Evolutionary conservation across 2,797 vertebrate species (phyloP).

Genomic region (Macropus fuliginosus): DNA sequence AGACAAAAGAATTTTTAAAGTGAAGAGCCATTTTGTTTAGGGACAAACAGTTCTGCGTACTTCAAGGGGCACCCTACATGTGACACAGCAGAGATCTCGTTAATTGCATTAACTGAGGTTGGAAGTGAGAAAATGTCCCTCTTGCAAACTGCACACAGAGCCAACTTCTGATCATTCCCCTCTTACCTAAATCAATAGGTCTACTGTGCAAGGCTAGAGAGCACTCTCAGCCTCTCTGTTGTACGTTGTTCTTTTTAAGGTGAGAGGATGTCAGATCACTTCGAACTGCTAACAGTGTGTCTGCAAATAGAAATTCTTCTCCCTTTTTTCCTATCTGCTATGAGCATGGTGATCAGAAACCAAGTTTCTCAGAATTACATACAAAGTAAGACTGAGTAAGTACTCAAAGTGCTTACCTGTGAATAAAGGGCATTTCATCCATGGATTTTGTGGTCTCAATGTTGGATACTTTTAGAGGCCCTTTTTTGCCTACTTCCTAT

Average conservation of each 20-base stretch:
- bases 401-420: conserved; percentile 8
- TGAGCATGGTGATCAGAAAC: conserved; percentile 35
- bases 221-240: not conserved
- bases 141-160: not conserved
- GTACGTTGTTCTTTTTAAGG: not conserved
- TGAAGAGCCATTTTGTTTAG: no score
- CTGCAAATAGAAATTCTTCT: conserved; percentile 46
- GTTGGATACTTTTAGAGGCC: conserved; percentile 40
- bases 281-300: not conserved
- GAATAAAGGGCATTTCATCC: conserved; percentile 38
- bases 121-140: not conserved
- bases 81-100: not conserved
- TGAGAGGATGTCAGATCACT: not conserved
- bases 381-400: conserved; percentile 58
- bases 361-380: conserved; percentile 30
- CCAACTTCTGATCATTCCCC: not conserved
- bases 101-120: not conserved
- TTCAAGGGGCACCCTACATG: no score
- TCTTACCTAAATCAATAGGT: not conserved
- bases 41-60: no score
- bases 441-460: conserved; percentile 12
- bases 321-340: conserved; percentile 43
- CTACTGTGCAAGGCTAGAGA: not conserved
- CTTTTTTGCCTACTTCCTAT: conserved; percentile 38
- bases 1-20: no score